Base-by-base conservation (phyloP, 2,888 invertebrate species). In the Agrenia bidenticulata region DNA sequence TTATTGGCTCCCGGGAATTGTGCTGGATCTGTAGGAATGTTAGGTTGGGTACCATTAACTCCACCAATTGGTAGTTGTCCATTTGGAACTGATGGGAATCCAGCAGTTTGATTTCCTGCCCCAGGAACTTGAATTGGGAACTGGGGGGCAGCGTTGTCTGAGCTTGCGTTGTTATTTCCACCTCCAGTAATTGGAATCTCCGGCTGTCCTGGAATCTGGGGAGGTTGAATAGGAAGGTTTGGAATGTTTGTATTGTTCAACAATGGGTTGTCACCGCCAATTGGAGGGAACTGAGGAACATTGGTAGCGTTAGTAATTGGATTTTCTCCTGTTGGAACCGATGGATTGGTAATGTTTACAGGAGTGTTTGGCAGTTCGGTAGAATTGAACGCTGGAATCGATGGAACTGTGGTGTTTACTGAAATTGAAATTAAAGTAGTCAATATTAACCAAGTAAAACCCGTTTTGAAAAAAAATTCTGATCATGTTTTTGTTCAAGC, bases 101-200 rank as follows among this genome's bases (percentile, higher is more conserved):
- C 62, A 27, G 61, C 45, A n/a, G 49, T 27, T 60, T 50, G 32
- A 50, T 49, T 60, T 50, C 39, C 64, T 17, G 11, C 17, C 26
- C 64, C 64, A 21, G 64, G 64, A 24, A 45, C 15, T 15, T 15
- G 55, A 32, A 13, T 11, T n/a, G 11, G 62, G 45, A 27, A n/a
- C 19, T 45, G 45, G 45, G n/a, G 5, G 5, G 45, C 15, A 4
- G n/a, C 5, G 19, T 19, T 19, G 64, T 67, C 17, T 51, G 63
- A 19, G 58, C 32, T 42, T 9, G 56, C 54, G 1, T 51, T 32
- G 39, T 53, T 24, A 41, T 63, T 21, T 42, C 54, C 78, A 76
- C 41, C 77, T 63, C 67, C 76, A 73, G n/a, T 73, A 39, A 32
- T 32, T 32, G 32, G 32, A 32, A 7, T 32, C 11, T 32, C 5